Evolutionary conservation across 2,113 vertebrate species (phyloP), one percentile per base, ranked within the genome.

Genomic region (Gadus macrocephalus): DNA sequence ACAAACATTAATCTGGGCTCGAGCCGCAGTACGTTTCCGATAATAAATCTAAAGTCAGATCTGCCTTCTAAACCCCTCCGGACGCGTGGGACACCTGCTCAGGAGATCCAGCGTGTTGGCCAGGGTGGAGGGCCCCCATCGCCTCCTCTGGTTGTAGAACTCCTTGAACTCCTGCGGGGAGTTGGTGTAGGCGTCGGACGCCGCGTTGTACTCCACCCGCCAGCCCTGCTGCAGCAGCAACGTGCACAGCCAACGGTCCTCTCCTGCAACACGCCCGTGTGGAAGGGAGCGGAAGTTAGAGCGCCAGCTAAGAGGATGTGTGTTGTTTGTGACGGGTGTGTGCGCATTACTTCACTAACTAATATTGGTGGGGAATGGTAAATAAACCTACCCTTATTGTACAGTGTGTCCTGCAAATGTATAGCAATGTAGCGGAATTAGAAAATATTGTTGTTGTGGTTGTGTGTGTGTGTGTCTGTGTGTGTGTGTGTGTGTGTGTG

Each of bases 241-340:
- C 14, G 93, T 93, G 73, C 93, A 94, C 72, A 94, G 85, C 93
- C 93, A 94, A n/a, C 92, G 91, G 82, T 94, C 93, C 77, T 93
- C 93, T 11, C 93, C 92, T 93, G 7, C 20, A 14, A 19, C 2
- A 22, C 7, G 53, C 4, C 69, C 9, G 20, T 7, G 49, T 2
- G 28, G 17, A n/a, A 62, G 59, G 31, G n/a, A 56, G 55, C 35
- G 25, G 12, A n/a, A n/a, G 19, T 11, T 38, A 42, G 20, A 19
- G 72, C 14, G 69, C 0, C 2, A 7, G 4, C 2, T 0, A 5
- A 7, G 16, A 15, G 16, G 70, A 6, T 27, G 62, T 17, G 4
- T 35, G 31, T 35, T 1, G 31, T 5, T 35, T 58, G 53, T 5
- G n/a, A 25, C 25, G 25, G n/a, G 25, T 63, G 28, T 17, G 69